Percentiles rank a stretch among this genome's conserved stretches.
These are phyloP conservation scores for Isurus oxyrinchus DNA, from an alignment of 2,113 vertebrate genomes.

Conservation along the genomic window DNA sequence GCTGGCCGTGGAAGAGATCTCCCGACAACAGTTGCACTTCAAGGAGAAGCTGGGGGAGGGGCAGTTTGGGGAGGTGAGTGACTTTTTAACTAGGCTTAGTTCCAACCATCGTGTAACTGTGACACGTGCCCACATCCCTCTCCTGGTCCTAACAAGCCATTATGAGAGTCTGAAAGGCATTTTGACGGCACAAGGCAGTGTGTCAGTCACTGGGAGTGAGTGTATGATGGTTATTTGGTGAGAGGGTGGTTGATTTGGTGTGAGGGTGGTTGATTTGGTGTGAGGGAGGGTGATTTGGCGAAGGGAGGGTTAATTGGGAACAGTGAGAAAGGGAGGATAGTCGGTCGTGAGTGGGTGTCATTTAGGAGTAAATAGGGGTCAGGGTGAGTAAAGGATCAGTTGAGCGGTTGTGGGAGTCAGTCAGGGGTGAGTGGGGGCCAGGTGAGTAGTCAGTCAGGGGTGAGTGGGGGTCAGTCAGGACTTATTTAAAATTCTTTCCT, in stretches of 20 bases:
- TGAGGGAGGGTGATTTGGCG: background rate
- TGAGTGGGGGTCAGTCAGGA: no score
- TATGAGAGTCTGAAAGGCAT: background rate
- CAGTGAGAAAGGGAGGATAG: no score
- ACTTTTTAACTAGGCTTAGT: background rate
- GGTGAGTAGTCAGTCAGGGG: no score
- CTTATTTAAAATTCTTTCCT: no score
- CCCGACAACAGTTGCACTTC: constrained; percentile 62
- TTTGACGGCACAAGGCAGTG: background rate
- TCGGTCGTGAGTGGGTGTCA: no score
- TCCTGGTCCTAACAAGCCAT: background rate
- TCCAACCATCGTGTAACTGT: background rate
- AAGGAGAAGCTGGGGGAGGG: constrained; percentile 77
- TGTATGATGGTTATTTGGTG: background rate
- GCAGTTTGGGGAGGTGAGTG: constrained; percentile 71
- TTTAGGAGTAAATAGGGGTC: no score
- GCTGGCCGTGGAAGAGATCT: constrained; percentile 70
- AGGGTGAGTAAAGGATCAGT: no score
- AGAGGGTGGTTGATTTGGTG: background rate
- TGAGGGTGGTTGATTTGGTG: background rate
- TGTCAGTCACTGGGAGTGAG: no score
- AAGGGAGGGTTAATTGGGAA: background rate
- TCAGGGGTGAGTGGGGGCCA: no score
- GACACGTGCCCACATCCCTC: background rate
- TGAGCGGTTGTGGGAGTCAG: no score